These are phyloP conservation scores for Herminia tarsipennalis DNA, from an alignment of 2,888 invertebrate genomes.

Conservation along the genomic window DNA sequence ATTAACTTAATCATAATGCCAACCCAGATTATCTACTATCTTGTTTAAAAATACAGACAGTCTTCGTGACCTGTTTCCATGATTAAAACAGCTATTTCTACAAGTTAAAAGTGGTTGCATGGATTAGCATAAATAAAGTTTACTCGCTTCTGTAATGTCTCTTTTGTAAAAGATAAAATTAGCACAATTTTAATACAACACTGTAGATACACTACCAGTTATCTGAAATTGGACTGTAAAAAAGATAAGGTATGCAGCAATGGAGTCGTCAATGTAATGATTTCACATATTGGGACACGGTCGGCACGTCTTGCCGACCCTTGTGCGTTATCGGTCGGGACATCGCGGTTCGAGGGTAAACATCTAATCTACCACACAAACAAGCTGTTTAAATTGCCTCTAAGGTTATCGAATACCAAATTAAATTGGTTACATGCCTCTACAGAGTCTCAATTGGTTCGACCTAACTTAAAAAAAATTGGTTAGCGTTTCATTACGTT, in stretches of 20 bases:
- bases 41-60: constrained; percentile 18
- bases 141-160: constrained; percentile 12
- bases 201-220: constrained; percentile 43
- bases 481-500: constrained; percentile 29
- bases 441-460: constrained; percentile 51
- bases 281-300: constrained; percentile 66
- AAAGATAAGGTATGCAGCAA: constrained; percentile 66
- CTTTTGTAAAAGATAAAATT: constrained; percentile 33
- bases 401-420: constrained; percentile 77
- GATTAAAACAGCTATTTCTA: constrained; percentile 24
- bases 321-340: constrained; percentile 67
- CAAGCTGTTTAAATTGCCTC: constrained; percentile 74
- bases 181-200: constrained; percentile 35
- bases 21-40: constrained; percentile 24
- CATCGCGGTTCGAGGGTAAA: constrained; percentile 74
- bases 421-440: constrained; percentile 71
- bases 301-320: constrained; percentile 68
- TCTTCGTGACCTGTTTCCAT: constrained; percentile 21
- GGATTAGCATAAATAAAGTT: constrained; percentile 15
- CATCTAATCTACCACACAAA: constrained; percentile 78
- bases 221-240: constrained; percentile 61
- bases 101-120: constrained; percentile 30
- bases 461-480: constrained; percentile 44
- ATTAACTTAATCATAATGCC: constrained; percentile 28
- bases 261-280: constrained; percentile 72